Base-by-base conservation (phyloP, 2,888 invertebrate species). In the Xestia ashworthii region DNA sequence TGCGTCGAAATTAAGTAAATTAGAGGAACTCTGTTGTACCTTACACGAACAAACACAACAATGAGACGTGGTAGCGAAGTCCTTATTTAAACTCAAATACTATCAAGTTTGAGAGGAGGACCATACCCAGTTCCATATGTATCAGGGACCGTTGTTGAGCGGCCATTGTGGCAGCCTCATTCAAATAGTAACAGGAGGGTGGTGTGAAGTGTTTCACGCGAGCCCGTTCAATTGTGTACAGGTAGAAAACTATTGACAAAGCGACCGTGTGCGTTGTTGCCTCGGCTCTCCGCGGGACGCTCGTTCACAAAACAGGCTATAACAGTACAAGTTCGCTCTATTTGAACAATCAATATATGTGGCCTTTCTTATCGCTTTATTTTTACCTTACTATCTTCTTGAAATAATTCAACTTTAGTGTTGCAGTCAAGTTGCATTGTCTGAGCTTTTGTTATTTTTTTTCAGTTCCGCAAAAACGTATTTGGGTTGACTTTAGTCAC, bases 201-300 rank as follows among this genome's bases (percentile, higher is more conserved):
- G 84, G 86, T 88, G 88, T 89, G 83, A 83, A 83, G 86, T 83
- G 85, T 71, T 84, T 81, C 79, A 81, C 81, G 70, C 74, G 83
- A 80, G 81, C 78, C 80, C 71, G 74, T 84, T 85, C 83, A 85
- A 83, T 86, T 80, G 81, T 81, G 48, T 41, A 88, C 89, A 89
- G 89, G 89, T 89, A 89, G 87, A 89, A 80, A 86, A 84, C 80
- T 87, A 88, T 89, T 86, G 87, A 89, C 88, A 86, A 85, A 85
- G 84, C 87, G 81, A 65, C 79, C 76, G 80, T 78, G 74, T 69
- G 80, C 67, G 72, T 78, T 69, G 76, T 71, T 76, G 71, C 78
- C 76, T 70, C 75, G 70, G 58, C 79, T 82, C 83, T 69, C 84
- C 71, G 80, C 84, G 85, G 87, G 88, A 76, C 83, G 78, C 76